These are phyloP conservation scores for Tribolium madens DNA, from an alignment of 1,140 invertebrate species.

Conservation along the genomic window DNA sequence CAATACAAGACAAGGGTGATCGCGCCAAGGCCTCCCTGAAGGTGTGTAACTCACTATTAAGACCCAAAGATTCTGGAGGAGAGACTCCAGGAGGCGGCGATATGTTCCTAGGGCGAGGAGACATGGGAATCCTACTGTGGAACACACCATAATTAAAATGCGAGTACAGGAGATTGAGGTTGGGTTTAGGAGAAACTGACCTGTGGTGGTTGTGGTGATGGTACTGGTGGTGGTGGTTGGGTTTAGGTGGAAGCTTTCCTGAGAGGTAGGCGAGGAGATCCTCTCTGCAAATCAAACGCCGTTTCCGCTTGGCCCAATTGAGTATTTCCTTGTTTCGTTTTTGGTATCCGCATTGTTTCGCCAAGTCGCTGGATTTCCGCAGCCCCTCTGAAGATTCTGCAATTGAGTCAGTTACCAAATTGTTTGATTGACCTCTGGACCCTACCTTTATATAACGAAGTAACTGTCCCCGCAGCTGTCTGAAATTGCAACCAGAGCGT, in stretches of 20 bases:
- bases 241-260: constrained; percentile 73
- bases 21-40: constrained; percentile 82
- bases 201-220: constrained; percentile 58
- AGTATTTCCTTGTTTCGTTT: constrained; percentile 81
- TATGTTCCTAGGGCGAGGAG: constrained; percentile 69
- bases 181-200: constrained; percentile 29
- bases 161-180: background rate
- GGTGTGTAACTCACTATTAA: constrained; percentile 74
- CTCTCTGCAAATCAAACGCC: constrained; percentile 78
- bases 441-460: constrained; percentile 84
- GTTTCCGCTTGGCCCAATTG: constrained; percentile 82
- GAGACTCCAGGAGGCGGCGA: constrained; percentile 68
- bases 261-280: constrained; percentile 84
- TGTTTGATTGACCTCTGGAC: background rate
- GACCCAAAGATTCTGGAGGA: constrained; percentile 64
- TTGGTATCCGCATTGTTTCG: constrained; percentile 79
- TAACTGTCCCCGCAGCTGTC: constrained; percentile 83
- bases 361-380: constrained; percentile 76
- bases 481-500: constrained; percentile 85
- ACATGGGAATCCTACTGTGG: constrained; percentile 58
- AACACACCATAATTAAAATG: background rate
- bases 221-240: constrained; percentile 62
- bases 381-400: constrained; percentile 81
- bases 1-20: constrained; percentile 68
- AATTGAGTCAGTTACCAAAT: constrained; percentile 49